Conservation (phyloP, 2,888 invertebrate genomes). For the Macropis europaea region DNA sequence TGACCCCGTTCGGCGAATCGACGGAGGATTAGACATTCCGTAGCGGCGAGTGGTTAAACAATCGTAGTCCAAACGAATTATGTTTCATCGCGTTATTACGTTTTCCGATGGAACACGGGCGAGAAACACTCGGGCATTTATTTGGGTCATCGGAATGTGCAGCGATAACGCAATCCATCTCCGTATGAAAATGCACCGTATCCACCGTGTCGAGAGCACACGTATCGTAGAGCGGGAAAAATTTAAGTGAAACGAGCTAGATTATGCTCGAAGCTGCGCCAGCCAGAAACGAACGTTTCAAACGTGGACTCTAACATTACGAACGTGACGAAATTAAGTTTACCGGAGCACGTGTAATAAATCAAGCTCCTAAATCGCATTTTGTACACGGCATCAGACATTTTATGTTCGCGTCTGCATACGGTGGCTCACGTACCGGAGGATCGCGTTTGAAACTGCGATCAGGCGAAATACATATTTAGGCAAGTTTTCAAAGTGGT, state of each 20-base stretch:
- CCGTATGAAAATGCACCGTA: not conserved
- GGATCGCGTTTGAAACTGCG: too few relatives aligned
- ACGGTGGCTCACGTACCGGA: too few relatives aligned
- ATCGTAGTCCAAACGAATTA: not conserved
- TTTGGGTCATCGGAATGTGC: slow-evolving; percentile 15
- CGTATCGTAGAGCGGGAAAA: not conserved
- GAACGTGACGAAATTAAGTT: slow-evolving; percentile 30
- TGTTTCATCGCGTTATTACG: not conserved
- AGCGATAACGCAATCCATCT: slow-evolving; percentile 17
- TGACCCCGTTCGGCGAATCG: not conserved
- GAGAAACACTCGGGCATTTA: not conserved
- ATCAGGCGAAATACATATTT: too few relatives aligned
- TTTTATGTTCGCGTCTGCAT: too few relatives aligned
- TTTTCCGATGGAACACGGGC: not conserved
- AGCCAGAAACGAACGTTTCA: not conserved
- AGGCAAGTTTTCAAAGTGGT: too few relatives aligned
- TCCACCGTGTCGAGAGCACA: not conserved
- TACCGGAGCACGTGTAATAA: not conserved
- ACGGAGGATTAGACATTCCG: not conserved
- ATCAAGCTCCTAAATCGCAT: slow-evolving; percentile 13
- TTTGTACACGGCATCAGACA: not conserved
- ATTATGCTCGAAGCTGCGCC: not conserved
- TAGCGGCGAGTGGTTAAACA: not conserved
- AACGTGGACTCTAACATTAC: not conserved
- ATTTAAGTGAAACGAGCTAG: slow-evolving; percentile 1